Evolutionary conservation across 1,140 invertebrate genomes (phyloP), one percentile per base, ranked within the genome.

Genomic region (Calliphora vicina): DNA sequence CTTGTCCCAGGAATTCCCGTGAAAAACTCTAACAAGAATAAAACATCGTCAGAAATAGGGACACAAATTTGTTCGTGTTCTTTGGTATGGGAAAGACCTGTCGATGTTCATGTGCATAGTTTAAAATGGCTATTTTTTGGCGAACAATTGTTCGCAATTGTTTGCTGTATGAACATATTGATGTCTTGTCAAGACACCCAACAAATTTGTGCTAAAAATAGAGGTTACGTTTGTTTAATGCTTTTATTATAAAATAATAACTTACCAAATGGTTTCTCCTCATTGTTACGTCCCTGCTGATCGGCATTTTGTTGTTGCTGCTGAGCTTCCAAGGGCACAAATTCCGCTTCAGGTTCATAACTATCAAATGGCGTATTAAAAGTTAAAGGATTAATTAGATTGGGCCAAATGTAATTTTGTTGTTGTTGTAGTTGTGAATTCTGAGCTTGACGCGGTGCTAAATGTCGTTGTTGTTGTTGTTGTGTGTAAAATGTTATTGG

Each of bases 191-290:
- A n/a, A n/a, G n/a, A n/a, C n/a, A n/a, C n/a, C n/a, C n/a, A n/a
- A n/a, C n/a, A n/a, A n/a, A n/a, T n/a, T n/a, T n/a, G n/a, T n/a
- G n/a, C n/a, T n/a, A n/a, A n/a, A n/a, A n/a, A n/a, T n/a, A n/a
- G n/a, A n/a, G n/a, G n/a, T n/a, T n/a, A n/a, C n/a, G n/a, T n/a
- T n/a, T n/a, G n/a, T n/a, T n/a, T n/a, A n/a, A n/a, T n/a, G n/a
- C n/a, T n/a, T n/a, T n/a, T n/a, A n/a, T n/a, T 61, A 1, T 57
- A 29, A 57, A 57, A 71, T 35, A 71, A 73, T 25, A 1, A 86
- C 88, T 86, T 85, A 89, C 88, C 87, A 82, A 89, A 89, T 0
- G 88, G 88, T 80, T 89, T 89, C 26, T 87, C 84, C 6, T 88
- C 84, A 12, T 72, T 83, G 78, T 10, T 78, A 23, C 74, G 35